Evolutionary conservation across 2,113 vertebrate species (phyloP), one percentile per base, ranked within the genome.

Genomic region (Odontophorus gujanensis): DNA sequence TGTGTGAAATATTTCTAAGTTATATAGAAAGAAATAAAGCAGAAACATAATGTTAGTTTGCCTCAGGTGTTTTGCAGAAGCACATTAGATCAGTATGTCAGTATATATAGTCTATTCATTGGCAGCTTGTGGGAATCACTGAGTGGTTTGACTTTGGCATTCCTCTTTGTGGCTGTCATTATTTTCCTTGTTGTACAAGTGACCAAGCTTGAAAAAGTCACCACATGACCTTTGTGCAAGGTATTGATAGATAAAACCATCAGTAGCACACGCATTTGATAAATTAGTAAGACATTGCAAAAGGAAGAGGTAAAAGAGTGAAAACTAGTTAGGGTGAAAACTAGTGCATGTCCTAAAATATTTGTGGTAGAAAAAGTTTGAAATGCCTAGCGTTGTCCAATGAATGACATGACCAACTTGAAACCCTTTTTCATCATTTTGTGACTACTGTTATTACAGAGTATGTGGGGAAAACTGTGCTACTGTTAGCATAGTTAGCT

Each of bases 161-260:
- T 81, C 9, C 6, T 78, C 36, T 79, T 87, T 75, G 26, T 78
- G 12, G 3, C 28, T 69, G 2, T 48, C 14, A 26, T 11, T 74
- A 21, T 85, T 88, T 71, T 62, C 20, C 5, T 13, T 67, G 19
- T 45, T 25, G 17, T 40, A 21, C 5, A 55, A 51, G 30, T 71
- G 19, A 34, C 6, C 7, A 42, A 66, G 7, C 18, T 62, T 74
- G 79, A 21, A 48, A 48, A 89, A 42, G 6, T 12, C 34, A 72
- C 14, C 24, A 77, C 50, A 59, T 89, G 24, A 85, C 86, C 76
- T 96, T 96, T 81, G 53, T 81, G 48, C 93, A 63, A 17, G 19
- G 3, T 40, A 51, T 89, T 89, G 81, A 63, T 71, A 93, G n/a
- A 15, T 55, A 66, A 59, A 87, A 89, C 53, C 8, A 65, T 45